phyloP scores from a whole-genome alignment of 2,113 vertebrate genomes.

The Trichechus manatus region DNA sequence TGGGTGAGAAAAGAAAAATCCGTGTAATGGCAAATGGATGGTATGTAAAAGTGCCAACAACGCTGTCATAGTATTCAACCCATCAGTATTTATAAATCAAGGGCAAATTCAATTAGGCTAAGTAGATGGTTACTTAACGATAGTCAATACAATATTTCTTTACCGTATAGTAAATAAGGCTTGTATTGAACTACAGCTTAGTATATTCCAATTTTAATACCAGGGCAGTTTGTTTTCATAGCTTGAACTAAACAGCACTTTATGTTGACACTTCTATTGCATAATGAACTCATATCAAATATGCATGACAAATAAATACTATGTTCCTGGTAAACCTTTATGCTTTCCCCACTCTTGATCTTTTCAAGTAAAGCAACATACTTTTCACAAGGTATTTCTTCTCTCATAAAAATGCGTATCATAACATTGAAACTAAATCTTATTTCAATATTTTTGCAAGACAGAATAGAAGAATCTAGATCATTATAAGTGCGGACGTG shows the following conservation, averaged over 20 bases:
- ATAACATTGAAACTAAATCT: conserved; percentile 82
- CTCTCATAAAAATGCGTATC: conserved; percentile 85
- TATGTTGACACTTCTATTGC: conserved; percentile 90
- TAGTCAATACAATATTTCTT: conserved; percentile 85
- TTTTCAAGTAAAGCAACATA: conserved; percentile 78
- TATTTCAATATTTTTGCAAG: conserved; percentile 80
- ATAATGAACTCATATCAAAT: conserved; percentile 89
- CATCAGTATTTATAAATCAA: conserved; percentile 83
- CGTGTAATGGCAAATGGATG: conserved; percentile 63
- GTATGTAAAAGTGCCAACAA: conserved; percentile 67
- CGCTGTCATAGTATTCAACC: conserved; percentile 67
- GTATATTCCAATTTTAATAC: conserved; percentile 83
- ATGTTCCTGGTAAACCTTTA: conserved; percentile 85
- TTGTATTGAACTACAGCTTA: conserved; percentile 88
- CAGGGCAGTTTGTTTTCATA: conserved; percentile 87
- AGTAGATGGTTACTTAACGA: conserved; percentile 88
- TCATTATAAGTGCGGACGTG: conserved; percentile 20
- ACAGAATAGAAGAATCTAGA: conserved; percentile 80
- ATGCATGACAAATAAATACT: conserved; percentile 91
- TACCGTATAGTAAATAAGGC: conserved; percentile 84
- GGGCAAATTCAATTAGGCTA: conserved; percentile 88
- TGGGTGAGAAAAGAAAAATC: conserved; percentile 64
- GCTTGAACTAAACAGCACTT: conserved; percentile 88
- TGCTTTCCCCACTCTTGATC: conserved; percentile 67
- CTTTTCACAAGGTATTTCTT: conserved; percentile 83